These are phyloP conservation scores for Camponotus floridanus DNA, from an alignment of 1,140 invertebrate species.

Conservation along the genomic window DNA sequence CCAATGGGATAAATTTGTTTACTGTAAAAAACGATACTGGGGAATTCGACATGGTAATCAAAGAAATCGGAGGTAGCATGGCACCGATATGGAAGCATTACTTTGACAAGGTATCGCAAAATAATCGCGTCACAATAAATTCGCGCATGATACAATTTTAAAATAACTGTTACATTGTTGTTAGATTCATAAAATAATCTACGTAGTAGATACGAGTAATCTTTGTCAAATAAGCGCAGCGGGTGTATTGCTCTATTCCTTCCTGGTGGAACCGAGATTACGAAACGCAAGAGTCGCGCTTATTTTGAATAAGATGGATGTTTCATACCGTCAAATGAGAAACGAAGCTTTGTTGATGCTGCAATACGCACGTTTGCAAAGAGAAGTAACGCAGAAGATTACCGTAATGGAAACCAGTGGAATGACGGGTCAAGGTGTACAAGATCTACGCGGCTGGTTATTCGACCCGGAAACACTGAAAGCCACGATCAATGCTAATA, in stretches of 20 bases:
- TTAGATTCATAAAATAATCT: constrained; percentile 89
- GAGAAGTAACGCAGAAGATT: constrained; percentile 89
- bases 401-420: constrained; percentile 91
- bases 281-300: constrained; percentile 90
- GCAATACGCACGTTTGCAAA: constrained; percentile 89
- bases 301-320: constrained; percentile 93
- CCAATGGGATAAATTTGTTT: constrained; percentile 92
- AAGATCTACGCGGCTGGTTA: constrained; percentile 89
- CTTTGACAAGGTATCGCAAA: constrained; percentile 87
- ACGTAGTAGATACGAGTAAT: constrained; percentile 92
- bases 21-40: constrained; percentile 87
- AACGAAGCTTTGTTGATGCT: constrained; percentile 94
- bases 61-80: constrained; percentile 93
- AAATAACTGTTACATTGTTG: not conserved
- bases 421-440: constrained; percentile 90
- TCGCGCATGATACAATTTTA: not conserved
- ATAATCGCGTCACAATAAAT: not conserved
- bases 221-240: constrained; percentile 93
- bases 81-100: constrained; percentile 92
- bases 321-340: constrained; percentile 93
- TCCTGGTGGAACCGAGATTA: constrained; percentile 90
- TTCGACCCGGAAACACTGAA: constrained; percentile 77
- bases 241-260: constrained; percentile 91
- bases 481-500: constrained; percentile 65
- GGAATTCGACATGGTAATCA: constrained; percentile 82